phyloP scores from a whole-genome alignment of 2,888 invertebrate genomes.

The Cantharis rustica region DNA sequence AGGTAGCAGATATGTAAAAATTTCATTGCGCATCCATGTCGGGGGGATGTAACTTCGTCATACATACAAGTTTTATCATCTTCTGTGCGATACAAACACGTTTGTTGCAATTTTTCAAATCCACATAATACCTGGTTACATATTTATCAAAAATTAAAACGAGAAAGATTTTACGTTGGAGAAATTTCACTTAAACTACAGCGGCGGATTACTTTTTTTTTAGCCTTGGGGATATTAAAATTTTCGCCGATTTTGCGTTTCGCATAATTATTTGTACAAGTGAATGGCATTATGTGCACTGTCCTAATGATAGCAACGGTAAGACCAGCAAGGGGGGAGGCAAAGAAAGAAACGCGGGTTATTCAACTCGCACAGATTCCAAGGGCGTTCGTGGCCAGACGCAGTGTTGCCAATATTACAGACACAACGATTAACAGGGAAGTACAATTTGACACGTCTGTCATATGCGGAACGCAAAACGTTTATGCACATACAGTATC shows the following conservation, averaged over 20 bases:
- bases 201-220: background rate
- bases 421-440: constrained; percentile 22
- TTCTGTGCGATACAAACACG: background rate
- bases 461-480: constrained; percentile 7
- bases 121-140: too few relatives aligned
- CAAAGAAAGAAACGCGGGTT: constrained; percentile 31
- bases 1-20: background rate
- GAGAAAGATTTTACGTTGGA: too few relatives aligned
- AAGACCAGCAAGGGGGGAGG: constrained; percentile 19
- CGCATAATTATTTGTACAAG: background rate
- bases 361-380: constrained; percentile 39
- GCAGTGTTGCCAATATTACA: constrained; percentile 34
- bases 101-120: background rate
- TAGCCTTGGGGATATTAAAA: background rate
- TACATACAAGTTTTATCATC: too few relatives aligned
- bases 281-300: constrained; percentile 10
- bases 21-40: background rate
- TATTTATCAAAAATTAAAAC: background rate
- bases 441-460: constrained; percentile 23
- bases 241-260: background rate
- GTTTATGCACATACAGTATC: background rate
- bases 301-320: constrained; percentile 19
- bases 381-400: constrained; percentile 39
- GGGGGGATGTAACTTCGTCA: too few relatives aligned
- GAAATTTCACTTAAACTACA: background rate